phyloP scores from a whole-genome alignment of 2,888 invertebrate species.

The Philereme transversata region DNA sequence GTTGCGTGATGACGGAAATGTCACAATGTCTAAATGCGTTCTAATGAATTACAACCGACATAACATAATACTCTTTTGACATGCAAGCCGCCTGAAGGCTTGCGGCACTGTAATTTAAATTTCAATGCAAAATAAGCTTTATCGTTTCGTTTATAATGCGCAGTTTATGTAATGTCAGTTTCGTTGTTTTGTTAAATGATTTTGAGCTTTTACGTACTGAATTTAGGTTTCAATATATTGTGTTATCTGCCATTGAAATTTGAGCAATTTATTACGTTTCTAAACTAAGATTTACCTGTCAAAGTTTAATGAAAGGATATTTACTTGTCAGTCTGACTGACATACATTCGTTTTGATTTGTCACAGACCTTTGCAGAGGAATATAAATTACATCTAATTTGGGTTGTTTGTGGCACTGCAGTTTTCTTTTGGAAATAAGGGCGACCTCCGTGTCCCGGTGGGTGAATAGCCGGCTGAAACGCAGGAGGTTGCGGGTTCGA shows the following conservation, averaged over 20 bases:
- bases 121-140: not conserved
- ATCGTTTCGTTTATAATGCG: not conserved
- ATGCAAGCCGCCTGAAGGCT: conserved; percentile 7
- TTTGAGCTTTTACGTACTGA: too few relatives aligned
- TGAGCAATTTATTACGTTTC: too few relatives aligned
- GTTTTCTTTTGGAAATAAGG: too few relatives aligned
- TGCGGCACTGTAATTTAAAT: not conserved
- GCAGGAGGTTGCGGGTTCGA: too few relatives aligned
- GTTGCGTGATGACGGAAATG: conserved; percentile 26
- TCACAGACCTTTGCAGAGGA: not conserved
- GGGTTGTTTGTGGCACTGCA: too few relatives aligned
- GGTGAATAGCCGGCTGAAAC: too few relatives aligned
- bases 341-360: not conserved
- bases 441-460: too few relatives aligned
- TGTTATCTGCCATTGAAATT: too few relatives aligned
- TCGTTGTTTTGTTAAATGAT: too few relatives aligned
- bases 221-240: too few relatives aligned
- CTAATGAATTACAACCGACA: conserved; percentile 14
- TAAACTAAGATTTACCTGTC: not conserved
- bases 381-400: too few relatives aligned
- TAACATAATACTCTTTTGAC: conserved; percentile 21
- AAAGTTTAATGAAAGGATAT: conserved; percentile 6
- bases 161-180: too few relatives aligned
- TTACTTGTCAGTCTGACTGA: not conserved
- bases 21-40: conserved; percentile 25